Conservation (phyloP, 1,140 invertebrate genomes). For the Spodoptera litura region DNA sequence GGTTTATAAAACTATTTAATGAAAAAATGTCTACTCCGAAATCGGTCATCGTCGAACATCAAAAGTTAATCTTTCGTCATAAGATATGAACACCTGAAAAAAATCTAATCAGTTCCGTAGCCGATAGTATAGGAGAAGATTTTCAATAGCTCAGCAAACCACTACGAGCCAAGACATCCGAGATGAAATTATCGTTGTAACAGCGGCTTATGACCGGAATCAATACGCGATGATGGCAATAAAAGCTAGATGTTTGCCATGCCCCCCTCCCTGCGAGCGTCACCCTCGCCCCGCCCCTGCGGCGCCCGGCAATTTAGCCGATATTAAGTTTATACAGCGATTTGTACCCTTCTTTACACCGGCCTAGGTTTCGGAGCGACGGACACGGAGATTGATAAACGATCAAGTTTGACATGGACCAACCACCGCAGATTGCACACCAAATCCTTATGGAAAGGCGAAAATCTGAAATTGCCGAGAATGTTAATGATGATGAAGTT, state of each 20-base stretch:
- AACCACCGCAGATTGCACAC: too few species aligned
- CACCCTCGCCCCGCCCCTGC: conserved; percentile 55
- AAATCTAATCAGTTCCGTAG: too few species aligned
- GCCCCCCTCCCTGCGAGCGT: conserved; percentile 44
- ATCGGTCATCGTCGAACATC: too few species aligned
- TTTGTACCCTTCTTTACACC: conserved; percentile 82
- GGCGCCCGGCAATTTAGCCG: conserved; percentile 75
- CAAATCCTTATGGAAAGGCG: too few species aligned
- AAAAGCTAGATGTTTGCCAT: conserved; percentile 78
- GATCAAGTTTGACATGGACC: neutral
- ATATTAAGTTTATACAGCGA: conserved; percentile 85
- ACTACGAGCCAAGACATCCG: conserved; percentile 22
- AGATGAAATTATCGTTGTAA: conserved; percentile 77
- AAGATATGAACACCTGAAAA: too few species aligned
- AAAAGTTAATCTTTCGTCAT: too few species aligned
- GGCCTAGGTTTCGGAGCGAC: conserved; percentile 38
- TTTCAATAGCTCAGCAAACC: neutral
- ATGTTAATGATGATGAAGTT: too few species aligned
- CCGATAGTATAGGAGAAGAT: neutral
- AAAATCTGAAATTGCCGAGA: too few species aligned
- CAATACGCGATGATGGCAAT: conserved; percentile 81
- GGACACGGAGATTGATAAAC: neutral
- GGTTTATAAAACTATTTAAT: too few species aligned
- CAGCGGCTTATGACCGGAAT: conserved; percentile 80
- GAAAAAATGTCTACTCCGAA: too few species aligned